A percentile compares a stretch with the other conserved stretches of the same genome.
Conservation (phyloP, 1,140 invertebrate species). For the Pteromalus puparum region DNA sequence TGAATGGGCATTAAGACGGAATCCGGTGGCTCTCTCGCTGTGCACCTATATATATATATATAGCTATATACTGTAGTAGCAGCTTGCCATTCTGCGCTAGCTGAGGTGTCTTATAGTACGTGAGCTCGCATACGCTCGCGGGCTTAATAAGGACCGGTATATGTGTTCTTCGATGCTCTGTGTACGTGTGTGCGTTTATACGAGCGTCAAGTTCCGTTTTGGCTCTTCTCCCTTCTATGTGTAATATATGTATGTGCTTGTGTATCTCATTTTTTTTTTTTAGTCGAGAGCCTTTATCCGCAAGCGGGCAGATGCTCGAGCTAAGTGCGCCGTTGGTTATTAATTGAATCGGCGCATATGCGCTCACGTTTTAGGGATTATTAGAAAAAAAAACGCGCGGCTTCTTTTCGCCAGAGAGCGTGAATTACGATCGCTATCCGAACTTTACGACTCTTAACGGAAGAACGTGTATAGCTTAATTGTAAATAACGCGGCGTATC, state of each 20-base stretch:
- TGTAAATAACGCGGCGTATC: not conserved
- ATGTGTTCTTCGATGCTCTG: not conserved
- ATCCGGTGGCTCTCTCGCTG: not conserved
- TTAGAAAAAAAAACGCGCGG: not conserved
- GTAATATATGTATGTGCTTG: not conserved
- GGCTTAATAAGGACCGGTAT: constrained; percentile 28
- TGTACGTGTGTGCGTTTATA: not conserved
- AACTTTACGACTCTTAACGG: not conserved
- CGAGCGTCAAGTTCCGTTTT: constrained; percentile 12
- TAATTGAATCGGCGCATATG: not conserved
- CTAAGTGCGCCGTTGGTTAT: not conserved
- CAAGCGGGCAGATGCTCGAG: not conserved
- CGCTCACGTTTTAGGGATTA: constrained; percentile 44
- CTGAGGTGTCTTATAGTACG: constrained; percentile 17
- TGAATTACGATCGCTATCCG: not conserved
- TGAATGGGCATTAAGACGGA: constrained; percentile 38
- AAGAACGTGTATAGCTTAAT: not conserved
- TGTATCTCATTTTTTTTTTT: no score
- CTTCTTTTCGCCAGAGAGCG: not conserved
- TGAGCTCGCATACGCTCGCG: constrained; percentile 31
- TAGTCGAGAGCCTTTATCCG: no score
- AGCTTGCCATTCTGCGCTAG: not conserved
- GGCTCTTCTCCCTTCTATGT: constrained; percentile 6
- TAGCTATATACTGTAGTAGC: no score
- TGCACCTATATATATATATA: not conserved